Evolutionary conservation across 1,140 invertebrate species (phyloP), one percentile per base, ranked within the genome.

Genomic region (Bombus breviceps): DNA sequence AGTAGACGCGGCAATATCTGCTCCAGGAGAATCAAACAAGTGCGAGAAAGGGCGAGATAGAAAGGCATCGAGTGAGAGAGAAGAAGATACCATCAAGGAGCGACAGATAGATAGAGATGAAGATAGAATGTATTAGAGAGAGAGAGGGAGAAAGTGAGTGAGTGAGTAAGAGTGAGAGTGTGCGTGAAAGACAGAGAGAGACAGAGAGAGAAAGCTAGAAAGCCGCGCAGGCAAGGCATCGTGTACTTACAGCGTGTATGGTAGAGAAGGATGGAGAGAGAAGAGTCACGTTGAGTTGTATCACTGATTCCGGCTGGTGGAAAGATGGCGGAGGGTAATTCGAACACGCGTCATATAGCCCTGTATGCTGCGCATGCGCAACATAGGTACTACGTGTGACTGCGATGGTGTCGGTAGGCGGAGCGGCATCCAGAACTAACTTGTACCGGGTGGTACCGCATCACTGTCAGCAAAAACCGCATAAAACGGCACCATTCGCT

Each of bases 301-400:
- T 62, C 47, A 47, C 57, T 66, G 76, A 79, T 81, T 85, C 83
- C 59, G 83, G 77, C 64, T 59, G 34, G 77, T 79, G 57, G 64
- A 89, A 90, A 90, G 89, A 90, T 90, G 89, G 89, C 89, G 89
- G 81, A 81, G 72, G 75, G 88, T 89, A 90, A 89, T 90, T 87
- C 88, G 89, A 89, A 90, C 73, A 75, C 88, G 78, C 88, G 85
- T 90, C 81, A 85, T 89, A 85, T 81, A 83, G 79, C 73, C 64
- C 66, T 72, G 74, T 53, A 75, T n/a, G 69, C 15, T 57, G 79
- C 89, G 89, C 89, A 85, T 81, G 89, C 88, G 89, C 89, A 64
- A 41, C 83, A 32, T 32, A 43, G 37, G 76, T 72, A 39, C 13
- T 72, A 39, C 13, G n/a, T 32, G 76, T 77, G 68, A 82, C 76